These are phyloP conservation scores for Dermatemys mawii DNA, from an alignment of 2,113 vertebrate genomes.

Conservation along the genomic window DNA sequence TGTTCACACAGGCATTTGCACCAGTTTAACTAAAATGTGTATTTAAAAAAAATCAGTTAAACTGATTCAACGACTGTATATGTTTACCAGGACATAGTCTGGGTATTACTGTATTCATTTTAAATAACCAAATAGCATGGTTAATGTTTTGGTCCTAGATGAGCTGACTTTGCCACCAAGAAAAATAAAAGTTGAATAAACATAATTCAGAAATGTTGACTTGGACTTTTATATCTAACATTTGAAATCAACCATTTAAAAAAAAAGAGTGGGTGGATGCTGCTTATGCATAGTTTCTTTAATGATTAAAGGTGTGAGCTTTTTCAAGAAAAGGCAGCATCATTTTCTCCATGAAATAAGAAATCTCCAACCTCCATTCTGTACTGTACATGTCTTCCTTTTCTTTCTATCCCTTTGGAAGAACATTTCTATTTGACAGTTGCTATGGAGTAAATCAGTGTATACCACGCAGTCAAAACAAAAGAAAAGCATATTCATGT, in stretches of 20 bases:
- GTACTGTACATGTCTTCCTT: not conserved
- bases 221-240: not conserved
- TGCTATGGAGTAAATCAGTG: not conserved
- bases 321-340: not conserved
- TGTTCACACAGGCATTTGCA: not conserved
- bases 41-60: not conserved
- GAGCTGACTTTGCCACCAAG: not conserved
- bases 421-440: constrained; percentile 10
- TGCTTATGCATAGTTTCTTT: not conserved
- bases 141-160: not conserved
- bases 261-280: not conserved
- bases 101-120: not conserved
- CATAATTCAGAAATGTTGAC: not conserved
- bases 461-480: constrained; percentile 14
- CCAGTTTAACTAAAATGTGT: not conserved
- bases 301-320: not conserved
- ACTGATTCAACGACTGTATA: too few species aligned
- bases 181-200: not conserved
- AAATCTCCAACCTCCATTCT: not conserved
- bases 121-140: not conserved
- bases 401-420: not conserved
- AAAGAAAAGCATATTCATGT: constrained; percentile 18
- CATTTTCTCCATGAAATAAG: not conserved
- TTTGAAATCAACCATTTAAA: not conserved
- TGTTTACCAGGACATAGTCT: not conserved